Evolutionary conservation across 2,888 invertebrate genomes (phyloP).

Genomic region (Tetropium fuscum): DNA sequence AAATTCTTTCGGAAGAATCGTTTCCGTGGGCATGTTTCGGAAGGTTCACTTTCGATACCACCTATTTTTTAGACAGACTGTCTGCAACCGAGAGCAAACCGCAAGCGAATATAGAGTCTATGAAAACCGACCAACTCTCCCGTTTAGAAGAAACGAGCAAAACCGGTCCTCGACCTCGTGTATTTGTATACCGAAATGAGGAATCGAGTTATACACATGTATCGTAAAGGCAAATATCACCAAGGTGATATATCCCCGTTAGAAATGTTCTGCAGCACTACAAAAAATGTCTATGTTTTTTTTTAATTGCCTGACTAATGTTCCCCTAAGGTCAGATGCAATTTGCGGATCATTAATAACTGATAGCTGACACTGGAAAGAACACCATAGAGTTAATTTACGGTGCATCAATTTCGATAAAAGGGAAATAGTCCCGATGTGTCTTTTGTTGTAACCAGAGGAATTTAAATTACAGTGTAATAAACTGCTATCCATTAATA

Average conservation of each 20-base stretch:
- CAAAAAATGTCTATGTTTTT: constrained; percentile 8
- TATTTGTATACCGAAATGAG: constrained; percentile 40
- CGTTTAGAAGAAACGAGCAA: constrained; percentile 2
- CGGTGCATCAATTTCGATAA: constrained; percentile 23
- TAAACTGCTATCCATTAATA: constrained; percentile 27
- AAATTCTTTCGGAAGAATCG: too few relatives aligned
- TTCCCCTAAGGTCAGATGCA: constrained; percentile 43
- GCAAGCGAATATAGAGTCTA: constrained; percentile 12
- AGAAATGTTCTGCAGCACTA: constrained; percentile 1
- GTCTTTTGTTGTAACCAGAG: constrained; percentile 21
- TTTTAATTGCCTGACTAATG: constrained; percentile 41
- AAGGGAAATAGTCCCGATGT: constrained; percentile 25
- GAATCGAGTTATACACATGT: constrained; percentile 38
- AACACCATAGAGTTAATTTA: constrained; percentile 44
- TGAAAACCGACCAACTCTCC: not conserved
- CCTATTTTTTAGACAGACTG: constrained; percentile 9
- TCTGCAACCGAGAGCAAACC: constrained; percentile 16
- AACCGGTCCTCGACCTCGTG: constrained; percentile 31
- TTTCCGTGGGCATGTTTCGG: too few relatives aligned
- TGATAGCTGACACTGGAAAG: constrained; percentile 44
- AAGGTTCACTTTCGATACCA: constrained; percentile 5
- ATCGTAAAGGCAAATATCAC: constrained; percentile 6
- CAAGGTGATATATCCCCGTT: constrained; percentile 26
- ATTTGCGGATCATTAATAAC: constrained; percentile 50
- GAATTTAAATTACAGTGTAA: constrained; percentile 29